Base-by-base conservation (phyloP, 2,113 vertebrate species). In the Nyctereutes procyonoides region DNA sequence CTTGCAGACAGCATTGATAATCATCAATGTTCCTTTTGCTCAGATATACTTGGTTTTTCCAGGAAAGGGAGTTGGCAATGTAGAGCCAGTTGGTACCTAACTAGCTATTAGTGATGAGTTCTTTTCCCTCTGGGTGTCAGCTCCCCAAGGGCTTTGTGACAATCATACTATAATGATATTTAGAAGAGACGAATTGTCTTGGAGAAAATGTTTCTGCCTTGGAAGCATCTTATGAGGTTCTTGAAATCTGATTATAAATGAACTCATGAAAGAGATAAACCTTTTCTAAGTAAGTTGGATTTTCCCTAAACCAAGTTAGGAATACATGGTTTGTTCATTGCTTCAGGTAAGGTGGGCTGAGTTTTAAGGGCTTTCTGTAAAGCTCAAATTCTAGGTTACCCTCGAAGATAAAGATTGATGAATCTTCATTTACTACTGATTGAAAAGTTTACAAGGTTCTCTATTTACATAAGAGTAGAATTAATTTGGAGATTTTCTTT, bases 101-200 rank as follows among this genome's bases (percentile, higher is more conserved):
- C 79, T 90, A 95, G 84, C 95, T 95, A 80, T 95, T 94, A 95
- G 77, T 96, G 87, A 95, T 83, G 35, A 94, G 84, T 76, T 93
- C 94, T 97, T 94, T 74, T 92, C 60, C 48, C 79, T 96, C 96
- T 93, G 95, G 74, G 80, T 96, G 83, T 95, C 89, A 88, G 88
- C 69, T 97, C 81, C 77, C 62, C 14, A 26, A 89, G 79, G 65
- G 67, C 67, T 90, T 58, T 69, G 13, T 95, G 93, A 95, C 96
- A 97, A 55, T 96, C 96, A 96, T 15, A 90, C 79, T 96, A 96
- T 84, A 97, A 96, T 97, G 93, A 96, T 95, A 97, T 96, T 97
- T 98, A 79, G 97, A 97, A 91, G 67, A 94, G 95, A 87, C 24
- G 81, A 96, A 97, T 98, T 95, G 93, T 97, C 80, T 98, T n/a